Evolutionary conservation across 2,113 vertebrate species (phyloP).

Genomic region (Entomyzon cyanotis): DNA sequence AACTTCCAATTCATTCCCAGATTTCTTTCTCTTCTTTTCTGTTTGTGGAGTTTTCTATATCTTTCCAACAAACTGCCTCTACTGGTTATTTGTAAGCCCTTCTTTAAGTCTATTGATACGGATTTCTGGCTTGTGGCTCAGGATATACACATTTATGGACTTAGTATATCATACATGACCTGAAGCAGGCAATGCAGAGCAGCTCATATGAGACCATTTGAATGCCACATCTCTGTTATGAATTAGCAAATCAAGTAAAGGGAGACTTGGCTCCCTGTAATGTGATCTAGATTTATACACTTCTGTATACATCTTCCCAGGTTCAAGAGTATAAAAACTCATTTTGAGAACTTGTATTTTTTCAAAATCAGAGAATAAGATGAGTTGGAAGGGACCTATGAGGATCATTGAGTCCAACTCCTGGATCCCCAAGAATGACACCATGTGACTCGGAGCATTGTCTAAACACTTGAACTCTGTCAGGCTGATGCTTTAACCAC

Average conservation of each 20-base stretch:
- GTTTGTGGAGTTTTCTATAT: neutral
- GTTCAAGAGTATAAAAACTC: neutral
- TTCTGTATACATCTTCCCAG: neutral
- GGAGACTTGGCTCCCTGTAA: neutral
- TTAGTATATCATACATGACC: neutral
- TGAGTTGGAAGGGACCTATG: neutral
- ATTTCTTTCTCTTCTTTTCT: neutral
- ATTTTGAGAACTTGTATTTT: neutral
- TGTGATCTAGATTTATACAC: neutral
- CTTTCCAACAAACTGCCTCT: neutral
- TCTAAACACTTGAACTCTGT: neutral
- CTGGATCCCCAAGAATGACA: neutral
- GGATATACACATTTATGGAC: neutral
- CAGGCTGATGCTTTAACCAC: too few relatives aligned
- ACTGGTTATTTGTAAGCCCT: neutral
- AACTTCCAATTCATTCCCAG: neutral
- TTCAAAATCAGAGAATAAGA: neutral
- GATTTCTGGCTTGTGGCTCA: neutral
- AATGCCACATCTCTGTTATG: neutral
- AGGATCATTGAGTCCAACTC: neutral
- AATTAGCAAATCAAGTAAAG: neutral
- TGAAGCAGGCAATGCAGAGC: neutral
- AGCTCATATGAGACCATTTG: neutral
- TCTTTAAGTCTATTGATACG: neutral
- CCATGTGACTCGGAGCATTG: rapidly evolving